Base-by-base conservation (phyloP, 2,113 vertebrate species). In the Tychaedon coryphoeus region DNA sequence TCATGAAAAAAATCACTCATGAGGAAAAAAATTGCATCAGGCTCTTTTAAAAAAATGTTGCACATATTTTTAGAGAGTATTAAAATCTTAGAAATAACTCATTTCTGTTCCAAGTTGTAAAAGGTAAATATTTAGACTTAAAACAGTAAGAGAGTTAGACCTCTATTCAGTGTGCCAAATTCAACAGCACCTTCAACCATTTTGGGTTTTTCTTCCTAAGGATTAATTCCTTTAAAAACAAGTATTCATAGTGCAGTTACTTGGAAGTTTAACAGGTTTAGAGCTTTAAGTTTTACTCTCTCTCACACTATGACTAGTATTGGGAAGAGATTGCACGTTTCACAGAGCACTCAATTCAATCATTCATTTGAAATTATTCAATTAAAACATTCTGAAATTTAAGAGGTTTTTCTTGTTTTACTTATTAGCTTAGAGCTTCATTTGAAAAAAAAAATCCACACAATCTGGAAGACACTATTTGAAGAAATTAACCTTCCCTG, bases 91-190 rank as follows among this genome's bases (percentile, higher is more conserved):
- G 53, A 92, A 58, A 90, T 60, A 82, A 72, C 12, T 56, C 6
- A 36, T 51, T 88, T 72, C 38, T 92, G 26, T 64, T 78, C 78
- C 74, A 82, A 65, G 34, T 42, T 60, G 64, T 62, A 92, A 64
- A 90, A 90, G 23, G 34, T 79, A 79, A 92, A 85, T 79, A 94
- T 87, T 90, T 81, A 61, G 74, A 91, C 17, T 80, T 87, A 19
- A 91, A 93, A 31, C 40, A 88, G 61, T 38, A 56, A 50, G 5
- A 82, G 24, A 74, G 23, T 81, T 33, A 54, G 65, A 74, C 40
- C 7, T 56, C 70, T 75, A 5, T 74, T 60, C 0, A 1, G n/a
- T 31, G 56, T 40, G 62, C 81, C 74, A 94, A 85, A 56, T 71
- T 81, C 93, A 95, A 90, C 31, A 87, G 53, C 45, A 94, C 54